A percentile compares a stretch with the other conserved stretches of the same genome.
These are phyloP conservation scores for Crotalus horridus DNA, from an alignment of 2,113 vertebrate species.

Conservation along the genomic window DNA sequence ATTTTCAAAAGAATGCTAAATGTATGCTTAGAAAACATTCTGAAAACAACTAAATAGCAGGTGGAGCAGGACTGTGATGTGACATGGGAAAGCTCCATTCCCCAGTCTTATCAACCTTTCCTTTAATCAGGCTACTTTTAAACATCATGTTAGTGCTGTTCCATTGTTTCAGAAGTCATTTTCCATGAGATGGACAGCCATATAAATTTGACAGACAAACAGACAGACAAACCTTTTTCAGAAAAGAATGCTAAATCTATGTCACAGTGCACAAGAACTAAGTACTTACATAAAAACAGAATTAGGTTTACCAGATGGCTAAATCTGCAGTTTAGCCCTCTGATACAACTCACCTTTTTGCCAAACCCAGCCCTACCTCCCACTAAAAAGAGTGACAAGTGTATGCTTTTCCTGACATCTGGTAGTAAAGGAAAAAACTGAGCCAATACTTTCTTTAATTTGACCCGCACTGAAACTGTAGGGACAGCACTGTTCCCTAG, in stretches of 20 bases:
- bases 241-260: not conserved
- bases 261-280: not conserved
- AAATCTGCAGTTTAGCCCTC: not conserved
- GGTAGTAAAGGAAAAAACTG: not conserved
- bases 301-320: not conserved
- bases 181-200: not conserved
- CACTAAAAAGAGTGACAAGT: not conserved
- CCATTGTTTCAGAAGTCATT: not conserved
- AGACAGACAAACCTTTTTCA: not conserved
- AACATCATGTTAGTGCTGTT: not conserved
- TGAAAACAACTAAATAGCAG: not conserved
- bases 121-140: not conserved
- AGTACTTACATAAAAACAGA: not conserved
- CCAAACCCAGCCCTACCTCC: not conserved
- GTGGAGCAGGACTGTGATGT: not conserved
- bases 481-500: not conserved
- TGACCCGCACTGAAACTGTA: not conserved
- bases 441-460: not conserved
- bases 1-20: no score
- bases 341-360: not conserved
- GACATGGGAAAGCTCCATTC: not conserved
- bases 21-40: no score
- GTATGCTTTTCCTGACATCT: not conserved
- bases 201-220: not conserved
- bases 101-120: not conserved